phyloP scores from a whole-genome alignment of 2,888 invertebrate species.

The Galeopsomyia nigrocyanea region DNA sequence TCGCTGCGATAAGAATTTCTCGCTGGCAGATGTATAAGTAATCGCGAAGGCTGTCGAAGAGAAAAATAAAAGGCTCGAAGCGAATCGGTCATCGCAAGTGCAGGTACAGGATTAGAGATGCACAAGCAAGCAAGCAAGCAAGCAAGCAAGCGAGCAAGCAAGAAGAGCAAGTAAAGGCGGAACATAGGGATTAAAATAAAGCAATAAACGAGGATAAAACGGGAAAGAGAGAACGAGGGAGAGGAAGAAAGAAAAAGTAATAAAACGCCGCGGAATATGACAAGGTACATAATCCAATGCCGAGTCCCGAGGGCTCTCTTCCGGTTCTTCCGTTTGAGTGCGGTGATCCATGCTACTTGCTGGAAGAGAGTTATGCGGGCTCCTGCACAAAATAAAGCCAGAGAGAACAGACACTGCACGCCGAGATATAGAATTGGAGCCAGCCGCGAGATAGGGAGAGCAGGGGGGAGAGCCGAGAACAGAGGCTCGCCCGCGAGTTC shows the following conservation, averaged over 20 bases:
- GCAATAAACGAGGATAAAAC: neutral
- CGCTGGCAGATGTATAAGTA: no score
- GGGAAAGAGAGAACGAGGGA: no score
- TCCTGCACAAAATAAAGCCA: slow-evolving; percentile 19
- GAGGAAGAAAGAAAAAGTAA: neutral
- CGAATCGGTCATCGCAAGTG: no score
- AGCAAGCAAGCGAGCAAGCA: no score
- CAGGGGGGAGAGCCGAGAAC: neutral
- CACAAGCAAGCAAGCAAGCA: no score
- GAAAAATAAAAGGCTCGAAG: no score
- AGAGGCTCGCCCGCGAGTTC: no score
- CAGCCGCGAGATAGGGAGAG: neutral
- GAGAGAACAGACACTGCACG: neutral
- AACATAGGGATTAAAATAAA: slow-evolving; percentile 9
- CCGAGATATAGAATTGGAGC: no score
- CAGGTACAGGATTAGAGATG: no score
- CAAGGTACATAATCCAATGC: slow-evolving; percentile 32
- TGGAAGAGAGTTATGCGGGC: slow-evolving; percentile 7
- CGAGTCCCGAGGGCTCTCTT: slow-evolving; percentile 22
- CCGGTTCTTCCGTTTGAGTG: slow-evolving; percentile 20
- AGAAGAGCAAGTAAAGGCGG: no score
- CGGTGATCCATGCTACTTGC: slow-evolving; percentile 3
- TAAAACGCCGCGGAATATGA: slow-evolving; percentile 14
- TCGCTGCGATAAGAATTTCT: no score
- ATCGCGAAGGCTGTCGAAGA: no score